Conservation (phyloP, 2,797 vertebrate genomes). For the Ispidina lecontei region DNA sequence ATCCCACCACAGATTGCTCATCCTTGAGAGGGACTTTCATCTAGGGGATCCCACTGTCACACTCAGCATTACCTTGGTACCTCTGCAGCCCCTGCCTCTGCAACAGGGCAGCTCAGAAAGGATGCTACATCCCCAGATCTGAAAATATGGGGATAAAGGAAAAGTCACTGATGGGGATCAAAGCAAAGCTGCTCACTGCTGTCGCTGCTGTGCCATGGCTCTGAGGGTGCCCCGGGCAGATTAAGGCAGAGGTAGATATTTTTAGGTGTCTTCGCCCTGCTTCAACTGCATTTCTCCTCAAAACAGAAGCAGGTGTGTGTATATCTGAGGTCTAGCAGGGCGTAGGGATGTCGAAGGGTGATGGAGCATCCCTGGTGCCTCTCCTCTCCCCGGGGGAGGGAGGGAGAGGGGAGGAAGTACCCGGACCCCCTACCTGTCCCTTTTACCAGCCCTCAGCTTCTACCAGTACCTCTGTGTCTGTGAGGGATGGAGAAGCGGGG, state of each 20-base stretch:
- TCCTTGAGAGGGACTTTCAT: background rate
- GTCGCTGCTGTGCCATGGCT: accelerated
- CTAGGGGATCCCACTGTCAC: background rate
- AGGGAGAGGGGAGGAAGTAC: too few relatives aligned
- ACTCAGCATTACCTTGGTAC: accelerated
- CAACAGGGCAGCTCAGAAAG: background rate
- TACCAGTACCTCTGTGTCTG: background rate
- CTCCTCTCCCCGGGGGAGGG: background rate
- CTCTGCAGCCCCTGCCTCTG: background rate
- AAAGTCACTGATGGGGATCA: background rate
- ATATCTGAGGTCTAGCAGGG: background rate
- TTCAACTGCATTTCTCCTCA: background rate
- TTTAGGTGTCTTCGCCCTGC: accelerated
- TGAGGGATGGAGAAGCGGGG: background rate
- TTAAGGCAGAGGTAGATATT: background rate
- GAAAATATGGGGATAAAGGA: background rate
- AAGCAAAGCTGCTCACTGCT: background rate
- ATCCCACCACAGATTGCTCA: background rate
- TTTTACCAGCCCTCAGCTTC: background rate
- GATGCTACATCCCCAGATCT: background rate
- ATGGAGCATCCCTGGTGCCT: background rate
- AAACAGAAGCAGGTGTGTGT: background rate
- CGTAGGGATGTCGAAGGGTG: accelerated
- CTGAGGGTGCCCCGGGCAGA: background rate
- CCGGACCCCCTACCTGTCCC: background rate